Conservation (phyloP, 2,113 vertebrate species). For the Serinus canaria region DNA sequence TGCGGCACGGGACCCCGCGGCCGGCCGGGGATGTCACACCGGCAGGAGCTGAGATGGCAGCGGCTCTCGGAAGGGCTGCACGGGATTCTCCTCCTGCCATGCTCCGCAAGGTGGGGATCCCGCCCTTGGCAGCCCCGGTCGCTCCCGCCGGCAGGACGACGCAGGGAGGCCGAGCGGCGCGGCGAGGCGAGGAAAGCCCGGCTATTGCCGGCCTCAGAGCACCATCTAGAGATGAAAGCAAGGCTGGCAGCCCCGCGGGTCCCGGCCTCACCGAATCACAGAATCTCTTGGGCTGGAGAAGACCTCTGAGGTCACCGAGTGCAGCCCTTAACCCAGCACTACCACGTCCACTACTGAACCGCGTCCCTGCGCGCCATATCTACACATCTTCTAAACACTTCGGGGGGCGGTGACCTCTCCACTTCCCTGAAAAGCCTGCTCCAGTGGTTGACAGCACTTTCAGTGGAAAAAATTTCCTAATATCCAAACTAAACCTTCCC, state of each 20-base stretch:
- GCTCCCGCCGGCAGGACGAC: not conserved
- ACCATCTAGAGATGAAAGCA: constrained; percentile 54
- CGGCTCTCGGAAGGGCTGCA: not conserved
- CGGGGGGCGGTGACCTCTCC: not conserved
- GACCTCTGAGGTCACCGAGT: not conserved
- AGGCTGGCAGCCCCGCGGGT: not conserved
- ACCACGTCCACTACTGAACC: not conserved
- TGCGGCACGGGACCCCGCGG: no score
- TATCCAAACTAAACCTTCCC: not conserved
- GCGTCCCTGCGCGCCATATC: not conserved
- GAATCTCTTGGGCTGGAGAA: not conserved
- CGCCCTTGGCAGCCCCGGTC: accelerated
- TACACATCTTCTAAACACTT: not conserved
- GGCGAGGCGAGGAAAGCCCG: not conserved
- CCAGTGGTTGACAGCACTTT: not conserved
- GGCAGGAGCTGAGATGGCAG: not conserved
- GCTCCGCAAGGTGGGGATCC: no score
- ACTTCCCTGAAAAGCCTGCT: not conserved
- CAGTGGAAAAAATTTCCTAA: not conserved
- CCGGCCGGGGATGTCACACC: not conserved
- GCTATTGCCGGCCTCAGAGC: constrained; percentile 23
- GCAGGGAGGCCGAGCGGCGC: accelerated
- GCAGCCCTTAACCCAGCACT: not conserved
- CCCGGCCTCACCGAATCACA: not conserved
- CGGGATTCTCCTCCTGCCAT: not conserved